Evolutionary conservation across 2,113 vertebrate species (phyloP), one percentile per base, ranked within the genome.

Genomic region (Pedetes capensis): DNA sequence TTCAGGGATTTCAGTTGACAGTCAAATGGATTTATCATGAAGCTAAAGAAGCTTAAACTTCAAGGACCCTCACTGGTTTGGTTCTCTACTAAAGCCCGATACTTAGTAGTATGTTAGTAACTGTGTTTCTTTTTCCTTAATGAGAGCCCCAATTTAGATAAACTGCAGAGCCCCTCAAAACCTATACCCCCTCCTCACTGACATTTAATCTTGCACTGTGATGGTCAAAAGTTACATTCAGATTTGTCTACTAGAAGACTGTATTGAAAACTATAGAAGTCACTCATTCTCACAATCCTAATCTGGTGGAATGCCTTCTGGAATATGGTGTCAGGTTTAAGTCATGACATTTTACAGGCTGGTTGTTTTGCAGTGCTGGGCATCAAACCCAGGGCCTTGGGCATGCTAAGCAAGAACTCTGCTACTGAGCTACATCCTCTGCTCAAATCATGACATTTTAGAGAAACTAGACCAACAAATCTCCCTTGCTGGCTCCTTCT

Each of bases 21-120:
- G 53, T 84, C 83, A 84, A 59, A 44, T 63, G 69, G 74, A 63
- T 92, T 81, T 89, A 83, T 87, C 49, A 55, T 14, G 68, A 95
- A 90, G 90, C 37, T 69, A 61, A 92, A 90, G 61, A 68, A 92
- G 84, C 84, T 94, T 93, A 87, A 87, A 92, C 68, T 44, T 92
- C 49, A 68, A 84, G 87, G 71, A 29, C 22, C 25, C 61, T 88
- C 29, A 23, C 42, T 74, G 57, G 57, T 49, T 23, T 13, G 10
- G 71, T 49, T 9, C 25, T 44, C 68, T 75, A 49, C 27, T 16
- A 84, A 74, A 82, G 29, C 42, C 3, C 49, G 72, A 8, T 57
- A 76, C 39, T 84, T 93, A 51, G 89, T 0, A 80, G 72, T 72
- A 2, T 69, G 75, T 66, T 87, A 39, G 93, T 57, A 84, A 72